Conservation (phyloP, 2,888 invertebrate genomes). For the Polyommatus icarus region DNA sequence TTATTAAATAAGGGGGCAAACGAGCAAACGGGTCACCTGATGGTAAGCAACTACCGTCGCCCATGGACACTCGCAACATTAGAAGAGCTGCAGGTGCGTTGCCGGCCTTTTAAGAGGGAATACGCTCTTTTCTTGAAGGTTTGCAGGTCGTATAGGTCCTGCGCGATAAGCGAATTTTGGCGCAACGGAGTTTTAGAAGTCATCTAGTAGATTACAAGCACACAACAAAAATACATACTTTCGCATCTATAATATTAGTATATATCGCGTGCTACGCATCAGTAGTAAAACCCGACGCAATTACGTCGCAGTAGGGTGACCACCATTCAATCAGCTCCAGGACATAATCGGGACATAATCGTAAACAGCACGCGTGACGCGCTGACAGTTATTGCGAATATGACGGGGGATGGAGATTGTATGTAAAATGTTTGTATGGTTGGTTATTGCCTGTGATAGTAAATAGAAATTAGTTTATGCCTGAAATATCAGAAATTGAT, state of each 20-base stretch:
- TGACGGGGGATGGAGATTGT: slow-evolving; percentile 60
- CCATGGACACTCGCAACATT: too few relatives aligned
- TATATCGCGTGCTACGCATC: slow-evolving; percentile 34
- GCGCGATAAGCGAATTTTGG: too few relatives aligned
- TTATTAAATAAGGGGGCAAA: too few relatives aligned
- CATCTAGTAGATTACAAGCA: too few relatives aligned
- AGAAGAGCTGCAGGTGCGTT: too few relatives aligned
- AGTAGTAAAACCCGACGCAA: slow-evolving; percentile 36
- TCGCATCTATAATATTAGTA: neutral
- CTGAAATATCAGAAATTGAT: neutral
- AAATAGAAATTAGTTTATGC: neutral
- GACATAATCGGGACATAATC: slow-evolving; percentile 75
- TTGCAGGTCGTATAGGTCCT: too few relatives aligned
- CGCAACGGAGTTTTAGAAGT: too few relatives aligned
- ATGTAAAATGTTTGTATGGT: slow-evolving; percentile 45
- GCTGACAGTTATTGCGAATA: slow-evolving; percentile 62
- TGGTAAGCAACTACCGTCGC: too few relatives aligned
- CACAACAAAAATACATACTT: too few relatives aligned
- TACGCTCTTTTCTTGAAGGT: too few relatives aligned
- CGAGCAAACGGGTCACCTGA: too few relatives aligned
- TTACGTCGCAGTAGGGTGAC: slow-evolving; percentile 56
- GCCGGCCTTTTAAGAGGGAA: too few relatives aligned
- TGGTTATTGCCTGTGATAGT: slow-evolving; percentile 33
- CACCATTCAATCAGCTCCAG: slow-evolving; percentile 76
- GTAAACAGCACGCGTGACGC: slow-evolving; percentile 65